Base-by-base conservation (phyloP, 2,888 invertebrate species). In the Tinea semifulvella region DNA sequence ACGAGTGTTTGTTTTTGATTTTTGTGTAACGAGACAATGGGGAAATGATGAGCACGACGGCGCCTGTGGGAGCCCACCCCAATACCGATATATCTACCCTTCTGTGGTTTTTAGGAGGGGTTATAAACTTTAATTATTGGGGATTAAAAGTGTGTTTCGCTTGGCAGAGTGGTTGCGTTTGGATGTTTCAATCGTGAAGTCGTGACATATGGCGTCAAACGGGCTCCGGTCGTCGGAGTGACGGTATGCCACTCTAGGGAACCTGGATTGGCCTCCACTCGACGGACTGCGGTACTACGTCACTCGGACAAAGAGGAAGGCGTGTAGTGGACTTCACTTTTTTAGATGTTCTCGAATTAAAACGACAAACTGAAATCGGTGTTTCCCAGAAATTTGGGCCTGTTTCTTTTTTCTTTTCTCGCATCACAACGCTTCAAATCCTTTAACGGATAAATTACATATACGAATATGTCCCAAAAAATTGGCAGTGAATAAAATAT, bases 1-100 rank as follows among this genome's bases (percentile, higher is more conserved):
- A 63, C 53, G 68, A 69, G 68, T 77, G 79, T 79, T 79, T 80
- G 76, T 77, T 76, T 79, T 79, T 79, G 77, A 79, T 80, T 80
- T 80, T 79, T 77, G 79, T 79, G 72, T 79, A 80, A 79, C 79
- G 77, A 79, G 77, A 79, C 80, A 80, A 80, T 80, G 74, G 80
- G 80, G 79, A 77, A 77, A 79, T 77, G 80, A 79, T 79, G 80
- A 80, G 76, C 73, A 65, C 68, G 63, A 25, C 36, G 66, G 67
- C 63, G 67, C 80, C 76, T 73, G 56, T 75, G 79, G 79, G 79
- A 79, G 60, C 69, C 72, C 69, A 70, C 79, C 76, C 79, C 64
- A 67, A 38, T 61, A 58, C 65, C 58, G 53, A 54, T 58, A 58
- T 61, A 43, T 20, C 43, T 53, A 56, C 65, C 65, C 64, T 75